Conservation (phyloP, 2,113 vertebrate species). For the Apteryx owenii region DNA sequence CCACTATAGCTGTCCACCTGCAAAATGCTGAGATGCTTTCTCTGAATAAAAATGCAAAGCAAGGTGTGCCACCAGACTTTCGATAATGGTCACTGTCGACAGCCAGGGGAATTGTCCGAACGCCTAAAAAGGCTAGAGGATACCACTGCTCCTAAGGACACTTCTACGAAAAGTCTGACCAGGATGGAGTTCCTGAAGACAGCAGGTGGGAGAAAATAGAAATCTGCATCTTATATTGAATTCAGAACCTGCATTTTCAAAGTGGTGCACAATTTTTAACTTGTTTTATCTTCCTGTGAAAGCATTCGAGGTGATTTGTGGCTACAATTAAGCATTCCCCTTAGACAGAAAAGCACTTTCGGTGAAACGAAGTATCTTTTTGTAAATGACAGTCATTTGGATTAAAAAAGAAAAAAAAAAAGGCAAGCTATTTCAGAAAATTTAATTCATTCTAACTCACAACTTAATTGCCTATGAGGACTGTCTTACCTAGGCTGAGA, state of each 20-base stretch:
- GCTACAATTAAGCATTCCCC: slow-evolving; percentile 74
- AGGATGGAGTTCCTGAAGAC: background rate
- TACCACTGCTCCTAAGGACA: background rate
- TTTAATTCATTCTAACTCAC: slow-evolving; percentile 60
- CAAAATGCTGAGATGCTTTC: background rate
- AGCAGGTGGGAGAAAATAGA: background rate
- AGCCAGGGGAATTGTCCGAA: background rate
- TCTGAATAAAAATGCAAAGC: slow-evolving; percentile 7
- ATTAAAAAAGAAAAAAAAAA: background rate
- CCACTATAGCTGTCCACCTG: background rate
- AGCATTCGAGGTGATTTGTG: slow-evolving; percentile 68
- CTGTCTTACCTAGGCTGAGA: slow-evolving; percentile 31
- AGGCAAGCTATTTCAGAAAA: slow-evolving; percentile 48
- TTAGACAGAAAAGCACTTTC: slow-evolving; percentile 73
- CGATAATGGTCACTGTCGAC: background rate
- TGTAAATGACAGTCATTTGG: slow-evolving; percentile 70
- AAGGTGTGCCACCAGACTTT: background rate
- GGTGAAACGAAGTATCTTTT: slow-evolving; percentile 70
- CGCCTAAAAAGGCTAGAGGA: background rate
- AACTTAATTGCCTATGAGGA: slow-evolving; percentile 49
- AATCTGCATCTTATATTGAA: slow-evolving; percentile 22
- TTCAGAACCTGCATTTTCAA: slow-evolving; percentile 39
- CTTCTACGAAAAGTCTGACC: background rate
- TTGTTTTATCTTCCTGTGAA: slow-evolving; percentile 53
- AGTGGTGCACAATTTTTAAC: slow-evolving; percentile 56